These are phyloP conservation scores for Neuroscelio doddi DNA, from an alignment of 2,888 invertebrate genomes.

Conservation along the genomic window DNA sequence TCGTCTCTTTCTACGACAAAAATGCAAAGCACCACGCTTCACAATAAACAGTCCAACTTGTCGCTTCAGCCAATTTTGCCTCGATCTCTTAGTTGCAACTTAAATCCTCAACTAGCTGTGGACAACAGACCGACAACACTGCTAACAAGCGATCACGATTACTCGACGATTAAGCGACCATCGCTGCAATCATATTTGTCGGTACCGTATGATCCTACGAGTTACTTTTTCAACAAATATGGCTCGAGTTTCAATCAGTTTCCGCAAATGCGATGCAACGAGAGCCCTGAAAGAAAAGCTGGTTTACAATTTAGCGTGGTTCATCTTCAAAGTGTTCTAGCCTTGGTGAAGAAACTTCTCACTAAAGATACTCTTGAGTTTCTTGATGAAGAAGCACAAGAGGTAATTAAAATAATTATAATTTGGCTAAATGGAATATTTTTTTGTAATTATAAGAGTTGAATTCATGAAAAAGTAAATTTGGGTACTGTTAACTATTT, in stretches of 20 bases:
- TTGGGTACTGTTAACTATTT: neutral
- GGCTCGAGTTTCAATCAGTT: slow-evolving; percentile 95
- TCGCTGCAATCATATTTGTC: slow-evolving; percentile 77
- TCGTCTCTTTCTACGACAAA: slow-evolving; percentile 74
- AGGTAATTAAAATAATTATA: slow-evolving; percentile 81
- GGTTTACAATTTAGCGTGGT: slow-evolving; percentile 82
- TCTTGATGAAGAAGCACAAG: slow-evolving; percentile 88
- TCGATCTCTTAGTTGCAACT: slow-evolving; percentile 88
- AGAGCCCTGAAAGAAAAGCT: slow-evolving; percentile 80
- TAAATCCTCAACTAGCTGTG: slow-evolving; percentile 78
- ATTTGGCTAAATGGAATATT: slow-evolving; percentile 67
- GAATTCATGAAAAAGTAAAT: slow-evolving; percentile 70
- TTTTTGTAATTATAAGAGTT: slow-evolving; percentile 78
- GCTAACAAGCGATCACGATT: slow-evolving; percentile 58
- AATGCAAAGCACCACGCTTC: slow-evolving; percentile 59
- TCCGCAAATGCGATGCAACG: slow-evolving; percentile 85
- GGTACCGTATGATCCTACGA: slow-evolving; percentile 85
- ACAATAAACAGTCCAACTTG: slow-evolving; percentile 79
- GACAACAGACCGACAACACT: slow-evolving; percentile 53
- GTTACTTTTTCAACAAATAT: slow-evolving; percentile 91
- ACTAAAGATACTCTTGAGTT: slow-evolving; percentile 87
- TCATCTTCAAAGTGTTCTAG: slow-evolving; percentile 85
- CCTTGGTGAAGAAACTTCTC: slow-evolving; percentile 87
- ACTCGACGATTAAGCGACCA: slow-evolving; percentile 60
- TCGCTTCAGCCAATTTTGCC: slow-evolving; percentile 92